A percentile compares a stretch with the other conserved stretches of the same genome.
These are phyloP conservation scores for Menidia menidia DNA, from an alignment of 2,797 vertebrate genomes.

Conservation along the genomic window DNA sequence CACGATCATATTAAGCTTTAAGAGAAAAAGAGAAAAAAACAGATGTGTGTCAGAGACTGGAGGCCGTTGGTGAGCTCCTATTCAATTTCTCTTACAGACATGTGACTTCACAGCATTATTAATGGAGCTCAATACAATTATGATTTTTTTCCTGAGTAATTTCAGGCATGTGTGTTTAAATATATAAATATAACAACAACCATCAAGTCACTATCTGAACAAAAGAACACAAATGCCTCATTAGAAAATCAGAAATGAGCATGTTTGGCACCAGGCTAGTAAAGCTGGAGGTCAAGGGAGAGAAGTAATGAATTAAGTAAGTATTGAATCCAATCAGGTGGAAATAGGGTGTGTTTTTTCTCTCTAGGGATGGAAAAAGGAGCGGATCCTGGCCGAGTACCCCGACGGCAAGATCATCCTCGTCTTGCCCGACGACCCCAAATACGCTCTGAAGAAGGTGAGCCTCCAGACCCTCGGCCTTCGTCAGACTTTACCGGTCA, in stretches of 20 bases:
- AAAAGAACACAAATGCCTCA: not conserved
- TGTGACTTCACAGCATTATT: not conserved
- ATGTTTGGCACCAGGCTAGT: no score
- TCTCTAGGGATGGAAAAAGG: constrained; percentile 97
- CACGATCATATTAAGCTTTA: not conserved
- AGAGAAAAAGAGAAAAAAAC: not conserved
- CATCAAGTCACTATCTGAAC: not conserved
- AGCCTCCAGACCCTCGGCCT: constrained; percentile 6
- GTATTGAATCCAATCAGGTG: not conserved
- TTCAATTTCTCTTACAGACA: no score
- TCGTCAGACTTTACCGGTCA: not conserved
- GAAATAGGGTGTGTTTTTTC: not conserved
- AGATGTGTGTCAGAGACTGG: no score
- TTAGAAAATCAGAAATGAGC: not conserved
- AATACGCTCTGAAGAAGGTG: constrained; percentile 98
- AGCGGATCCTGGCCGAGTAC: constrained; percentile 95
- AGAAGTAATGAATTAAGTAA: not conserved
- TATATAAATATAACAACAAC: no score
- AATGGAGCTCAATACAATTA: constrained; percentile 4
- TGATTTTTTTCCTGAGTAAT: not conserved
- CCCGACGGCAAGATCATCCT: constrained; percentile 98
- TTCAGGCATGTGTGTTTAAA: not conserved
- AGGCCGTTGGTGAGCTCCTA: no score
- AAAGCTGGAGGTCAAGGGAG: no score
- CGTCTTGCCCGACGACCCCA: constrained; percentile 98